Percentiles rank a stretch among this genome's conserved stretches.
These are phyloP conservation scores for Ischnus inquisitorius DNA, from an alignment of 2,888 invertebrate species.

Conservation along the genomic window DNA sequence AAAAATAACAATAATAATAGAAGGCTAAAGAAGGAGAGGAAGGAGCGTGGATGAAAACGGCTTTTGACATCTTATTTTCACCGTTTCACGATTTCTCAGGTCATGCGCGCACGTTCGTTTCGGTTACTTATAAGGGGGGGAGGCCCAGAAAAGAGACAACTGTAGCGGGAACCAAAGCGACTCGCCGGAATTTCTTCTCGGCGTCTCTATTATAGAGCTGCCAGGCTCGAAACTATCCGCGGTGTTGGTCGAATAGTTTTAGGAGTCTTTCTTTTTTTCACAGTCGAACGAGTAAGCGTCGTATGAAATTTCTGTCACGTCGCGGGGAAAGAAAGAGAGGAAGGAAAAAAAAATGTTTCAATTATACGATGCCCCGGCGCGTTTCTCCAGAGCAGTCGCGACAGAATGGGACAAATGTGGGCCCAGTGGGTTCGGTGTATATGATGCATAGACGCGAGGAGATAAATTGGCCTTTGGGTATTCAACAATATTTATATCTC, in stretches of 20 bases:
- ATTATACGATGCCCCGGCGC: constrained; percentile 42
- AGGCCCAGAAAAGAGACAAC: constrained; percentile 21
- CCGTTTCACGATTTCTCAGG: constrained; percentile 57
- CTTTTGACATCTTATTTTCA: constrained; percentile 69
- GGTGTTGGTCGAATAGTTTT: background rate
- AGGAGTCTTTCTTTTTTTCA: constrained; percentile 46
- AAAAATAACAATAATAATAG: background rate
- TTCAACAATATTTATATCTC: constrained; percentile 50
- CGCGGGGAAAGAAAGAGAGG: constrained; percentile 1
- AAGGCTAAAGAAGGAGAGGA: background rate
- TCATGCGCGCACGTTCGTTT: constrained; percentile 54
- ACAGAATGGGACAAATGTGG: constrained; percentile 35
- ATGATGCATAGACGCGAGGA: constrained; percentile 11
- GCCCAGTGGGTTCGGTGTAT: background rate
- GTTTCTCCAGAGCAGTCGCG: constrained; percentile 18
- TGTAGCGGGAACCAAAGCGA: constrained; percentile 17
- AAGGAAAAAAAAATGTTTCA: constrained; percentile 60
- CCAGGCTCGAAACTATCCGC: background rate
- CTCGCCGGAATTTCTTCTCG: constrained; percentile 56
- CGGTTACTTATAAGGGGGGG: constrained; percentile 65
- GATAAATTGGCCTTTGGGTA: constrained; percentile 49
- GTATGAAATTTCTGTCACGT: constrained; percentile 69
- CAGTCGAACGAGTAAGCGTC: constrained; percentile 60
- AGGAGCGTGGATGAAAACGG: constrained; percentile 48
- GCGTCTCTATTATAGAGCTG: constrained; percentile 14